Conservation (phyloP, 2,888 invertebrate genomes). For the Stramonita haemastoma region DNA sequence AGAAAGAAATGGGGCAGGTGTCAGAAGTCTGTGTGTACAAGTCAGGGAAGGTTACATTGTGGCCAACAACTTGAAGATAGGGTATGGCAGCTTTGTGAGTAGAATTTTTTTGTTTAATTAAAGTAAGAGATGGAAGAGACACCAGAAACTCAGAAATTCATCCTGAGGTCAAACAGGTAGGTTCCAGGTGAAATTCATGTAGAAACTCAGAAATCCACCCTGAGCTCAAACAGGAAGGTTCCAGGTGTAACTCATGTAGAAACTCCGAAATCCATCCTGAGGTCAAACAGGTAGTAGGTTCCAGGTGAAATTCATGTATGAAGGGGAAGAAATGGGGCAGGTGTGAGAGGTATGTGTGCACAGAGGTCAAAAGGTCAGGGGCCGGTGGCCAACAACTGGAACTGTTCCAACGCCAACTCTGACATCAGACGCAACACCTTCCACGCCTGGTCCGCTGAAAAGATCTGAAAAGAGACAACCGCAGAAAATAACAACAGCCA, state of each 20-base stretch:
- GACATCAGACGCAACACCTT: constrained; percentile 58
- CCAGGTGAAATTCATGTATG: background rate
- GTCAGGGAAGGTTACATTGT: background rate
- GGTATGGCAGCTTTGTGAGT: too few species aligned
- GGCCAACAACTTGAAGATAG: constrained; percentile 32
- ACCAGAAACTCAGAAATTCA: too few species aligned
- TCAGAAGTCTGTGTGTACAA: background rate
- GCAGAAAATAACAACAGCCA: too few species aligned
- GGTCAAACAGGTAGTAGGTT: too few species aligned
- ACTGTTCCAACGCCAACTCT: constrained; percentile 58
- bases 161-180: too few species aligned
- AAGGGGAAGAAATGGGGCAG: background rate
- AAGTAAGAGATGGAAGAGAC: too few species aligned
- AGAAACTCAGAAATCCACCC: too few species aligned
- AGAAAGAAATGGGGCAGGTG: background rate
- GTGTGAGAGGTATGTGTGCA: background rate
- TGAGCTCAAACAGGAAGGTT: too few species aligned
- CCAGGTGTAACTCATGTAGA: too few species aligned
- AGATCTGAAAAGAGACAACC: constrained; percentile 53
- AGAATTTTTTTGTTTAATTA: too few species aligned
- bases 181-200: too few species aligned
- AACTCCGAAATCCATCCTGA: too few species aligned
- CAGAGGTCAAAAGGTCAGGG: background rate
- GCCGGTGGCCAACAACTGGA: constrained; percentile 17
- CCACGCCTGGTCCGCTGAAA: constrained; percentile 54